phyloP scores from a whole-genome alignment of 30 jellyfish, hydroid and myxozoan genomes.

The Euphysa ruthae region DNA sequence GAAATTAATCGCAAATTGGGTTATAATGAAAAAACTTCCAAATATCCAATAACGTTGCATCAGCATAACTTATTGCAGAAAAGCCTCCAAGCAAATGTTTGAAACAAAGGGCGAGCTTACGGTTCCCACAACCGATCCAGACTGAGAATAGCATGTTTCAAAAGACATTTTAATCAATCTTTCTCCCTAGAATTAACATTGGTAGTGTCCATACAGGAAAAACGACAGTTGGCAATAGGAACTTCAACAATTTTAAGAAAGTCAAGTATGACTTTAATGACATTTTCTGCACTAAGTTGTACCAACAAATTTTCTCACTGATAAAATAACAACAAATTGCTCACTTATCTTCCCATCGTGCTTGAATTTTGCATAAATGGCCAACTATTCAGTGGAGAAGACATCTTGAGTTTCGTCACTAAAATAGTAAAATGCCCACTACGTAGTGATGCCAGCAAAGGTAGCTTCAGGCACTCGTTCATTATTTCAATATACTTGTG shows the following conservation, averaged over 20 bases:
- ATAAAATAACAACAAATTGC: background rate
- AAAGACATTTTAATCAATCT: background rate
- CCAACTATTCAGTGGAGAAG: too few relatives aligned
- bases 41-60: too few relatives aligned
- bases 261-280: background rate
- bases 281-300: background rate
- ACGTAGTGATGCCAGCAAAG: too few relatives aligned
- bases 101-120: background rate
- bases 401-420: too few relatives aligned
- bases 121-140: slow-evolving; percentile 1
- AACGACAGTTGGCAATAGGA: slow-evolving; percentile 6
- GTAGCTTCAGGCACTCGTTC: too few relatives aligned
- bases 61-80: slow-evolving; percentile 8
- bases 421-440: too few relatives aligned
- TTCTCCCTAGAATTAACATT: background rate
- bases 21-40: background rate
- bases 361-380: background rate
- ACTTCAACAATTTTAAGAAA: background rate
- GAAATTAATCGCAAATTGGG: too few relatives aligned
- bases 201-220: slow-evolving; percentile 5
- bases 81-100: background rate
- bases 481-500: too few relatives aligned
- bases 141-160: background rate
- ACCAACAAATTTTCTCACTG: background rate
- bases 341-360: background rate